These are phyloP conservation scores for Leucophenga varia DNA, from an alignment of 1,140 invertebrate genomes.

Conservation along the genomic window DNA sequence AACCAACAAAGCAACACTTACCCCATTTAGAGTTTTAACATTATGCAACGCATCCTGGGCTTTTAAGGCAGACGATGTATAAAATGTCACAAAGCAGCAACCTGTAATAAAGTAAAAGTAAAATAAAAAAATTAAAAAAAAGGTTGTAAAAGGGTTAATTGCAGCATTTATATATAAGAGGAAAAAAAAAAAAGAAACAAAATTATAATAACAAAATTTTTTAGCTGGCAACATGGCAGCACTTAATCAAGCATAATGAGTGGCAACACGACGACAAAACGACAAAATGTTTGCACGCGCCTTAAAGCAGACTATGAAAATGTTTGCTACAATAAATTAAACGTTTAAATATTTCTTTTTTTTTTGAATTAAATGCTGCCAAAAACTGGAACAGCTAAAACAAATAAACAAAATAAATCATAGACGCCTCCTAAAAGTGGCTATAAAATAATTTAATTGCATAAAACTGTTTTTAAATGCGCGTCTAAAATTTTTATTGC, in stretches of 20 bases:
- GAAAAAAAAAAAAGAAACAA: constrained; percentile 35
- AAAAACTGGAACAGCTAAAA: too few relatives aligned
- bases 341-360: too few relatives aligned
- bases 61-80: constrained; percentile 92
- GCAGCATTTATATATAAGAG: constrained; percentile 42
- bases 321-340: too few relatives aligned
- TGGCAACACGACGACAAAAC: too few relatives aligned
- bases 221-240: constrained; percentile 24
- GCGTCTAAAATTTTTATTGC: too few relatives aligned
- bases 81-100: constrained; percentile 99
- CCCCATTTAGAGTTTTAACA: constrained; percentile 94
- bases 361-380: too few relatives aligned
- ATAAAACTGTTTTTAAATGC: too few relatives aligned
- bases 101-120: constrained; percentile 73
- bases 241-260: constrained; percentile 8
- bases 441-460: too few relatives aligned
- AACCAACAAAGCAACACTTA: constrained; percentile 65
- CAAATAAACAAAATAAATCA: too few relatives aligned
- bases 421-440: too few relatives aligned
- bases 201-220: constrained; percentile 37
- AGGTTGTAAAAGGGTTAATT: constrained; percentile 47
- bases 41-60: constrained; percentile 99
- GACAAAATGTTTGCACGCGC: too few relatives aligned
- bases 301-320: too few relatives aligned
- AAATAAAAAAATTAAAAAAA: constrained; percentile 19